Evolutionary conservation across 1,140 invertebrate species (phyloP), one percentile per base, ranked within the genome.

Genomic region (Ceratoteleas bidentatus): DNA sequence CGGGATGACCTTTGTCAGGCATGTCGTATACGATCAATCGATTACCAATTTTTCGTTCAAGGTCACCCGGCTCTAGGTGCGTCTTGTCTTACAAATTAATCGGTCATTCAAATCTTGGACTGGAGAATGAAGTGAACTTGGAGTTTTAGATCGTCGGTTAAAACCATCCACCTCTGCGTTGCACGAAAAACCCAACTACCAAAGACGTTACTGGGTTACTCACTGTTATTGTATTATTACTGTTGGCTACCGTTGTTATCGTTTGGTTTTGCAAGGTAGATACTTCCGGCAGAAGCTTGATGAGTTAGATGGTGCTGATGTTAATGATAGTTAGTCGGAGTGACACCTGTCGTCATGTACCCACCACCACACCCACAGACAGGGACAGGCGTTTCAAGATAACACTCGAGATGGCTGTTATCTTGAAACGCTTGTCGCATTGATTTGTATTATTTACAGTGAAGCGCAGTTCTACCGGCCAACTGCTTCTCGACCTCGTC

Each of bases 111-210:
- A 24, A 1, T 24, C 4, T 24, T 24, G 24, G 24, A 24, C 24
- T 24, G 24, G 24, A 24, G 24, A 11, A 40, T 64, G 43, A 15
- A 74, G 13, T 49, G 52, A 66, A 76, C 62, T 77, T 70, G 40
- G 43, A 57, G 65, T 43, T 50, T 70, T 58, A 72, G 32, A 52
- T 53, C 16, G 16, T 69, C 14, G 33, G 52, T 77, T 72, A 62
- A 53, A 56, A 74, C 77, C 77, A 80, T 80, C 77, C 77, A 80
- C 77, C 77, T 80, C 69, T 74, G 69, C 77, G 45, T 68, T 80
- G 64, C 77, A 80, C 69, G 45, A 80, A 34, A 52, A 62, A 74
- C 56, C 69, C 69, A 80, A 64, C 52, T 52, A 69, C 57, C 54
- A 66, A 66, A 69, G 53, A 70, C 50, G 57, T 80, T 80, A 74